phyloP scores from a whole-genome alignment of 2,797 vertebrate genomes.

The Sebastes aleutianus region DNA sequence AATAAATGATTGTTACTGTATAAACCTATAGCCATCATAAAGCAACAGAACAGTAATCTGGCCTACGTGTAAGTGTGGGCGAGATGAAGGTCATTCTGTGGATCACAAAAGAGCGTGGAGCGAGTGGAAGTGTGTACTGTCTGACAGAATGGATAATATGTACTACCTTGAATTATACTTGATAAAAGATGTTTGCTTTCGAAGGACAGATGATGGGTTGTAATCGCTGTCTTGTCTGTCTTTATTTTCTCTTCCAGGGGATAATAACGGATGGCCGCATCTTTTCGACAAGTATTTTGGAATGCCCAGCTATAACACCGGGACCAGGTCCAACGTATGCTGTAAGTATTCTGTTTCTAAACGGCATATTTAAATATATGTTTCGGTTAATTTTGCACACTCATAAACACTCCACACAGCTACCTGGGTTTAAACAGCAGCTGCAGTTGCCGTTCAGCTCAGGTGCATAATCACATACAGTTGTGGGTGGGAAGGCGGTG shows the following conservation, averaged over 20 bases:
- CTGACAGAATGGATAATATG: neutral
- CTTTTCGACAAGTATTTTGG: conserved; percentile 92
- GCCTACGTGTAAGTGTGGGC: neutral
- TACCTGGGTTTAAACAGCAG: neutral
- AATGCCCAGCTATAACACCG: conserved; percentile 75
- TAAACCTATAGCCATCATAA: neutral
- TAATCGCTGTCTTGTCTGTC: neutral
- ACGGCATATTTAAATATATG: neutral
- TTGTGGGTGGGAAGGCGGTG: neutral
- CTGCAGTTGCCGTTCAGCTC: neutral
- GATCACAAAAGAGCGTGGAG: neutral
- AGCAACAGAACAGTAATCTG: neutral
- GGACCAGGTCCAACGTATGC: conserved; percentile 84
- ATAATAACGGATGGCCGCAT: conserved; percentile 95
- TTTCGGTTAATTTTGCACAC: neutral
- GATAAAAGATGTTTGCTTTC: neutral
- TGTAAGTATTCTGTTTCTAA: conserved; percentile 81
- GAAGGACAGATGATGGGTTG: neutral
- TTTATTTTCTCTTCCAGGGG: conserved; percentile 78
- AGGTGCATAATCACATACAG: neutral
- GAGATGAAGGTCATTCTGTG: neutral
- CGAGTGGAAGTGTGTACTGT: neutral
- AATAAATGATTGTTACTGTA: neutral
- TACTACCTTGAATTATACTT: neutral
- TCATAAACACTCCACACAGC: too few species aligned